phyloP scores from a whole-genome alignment of 2,888 invertebrate species.

The Tethea ocularis region DNA sequence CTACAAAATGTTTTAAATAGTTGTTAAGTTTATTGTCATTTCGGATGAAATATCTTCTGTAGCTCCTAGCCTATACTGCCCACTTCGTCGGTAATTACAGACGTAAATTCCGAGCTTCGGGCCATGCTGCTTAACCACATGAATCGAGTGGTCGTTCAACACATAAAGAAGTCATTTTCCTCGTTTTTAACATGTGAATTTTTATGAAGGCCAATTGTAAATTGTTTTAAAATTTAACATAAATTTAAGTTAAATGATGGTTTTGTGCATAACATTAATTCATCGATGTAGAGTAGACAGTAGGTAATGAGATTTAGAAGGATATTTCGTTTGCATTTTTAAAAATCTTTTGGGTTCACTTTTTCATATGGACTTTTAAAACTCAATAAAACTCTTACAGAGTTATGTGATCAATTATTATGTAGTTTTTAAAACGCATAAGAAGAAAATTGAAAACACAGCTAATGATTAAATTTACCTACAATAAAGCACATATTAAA shows the following conservation, averaged over 20 bases:
- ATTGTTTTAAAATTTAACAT: neutral
- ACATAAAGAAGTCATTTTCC: conserved; percentile 35
- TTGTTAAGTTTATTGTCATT: too few species aligned
- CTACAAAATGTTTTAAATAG: too few species aligned
- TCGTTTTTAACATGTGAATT: neutral
- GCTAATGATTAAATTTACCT: neutral
- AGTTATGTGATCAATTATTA: neutral
- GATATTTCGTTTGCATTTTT: conserved; percentile 12
- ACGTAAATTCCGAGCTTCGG: conserved; percentile 51
- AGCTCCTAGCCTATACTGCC: conserved; percentile 51
- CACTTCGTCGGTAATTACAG: conserved; percentile 57
- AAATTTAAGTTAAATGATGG: conserved; percentile 5
- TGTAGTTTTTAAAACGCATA: neutral
- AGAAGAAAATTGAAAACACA: neutral
- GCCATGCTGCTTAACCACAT: conserved; percentile 15
- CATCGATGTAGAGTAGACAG: neutral
- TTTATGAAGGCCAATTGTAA: conserved; percentile 13
- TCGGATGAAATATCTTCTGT: conserved; percentile 16
- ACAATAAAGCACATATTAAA: neutral
- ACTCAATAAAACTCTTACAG: too few species aligned
- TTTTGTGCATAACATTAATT: neutral
- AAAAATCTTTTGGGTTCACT: too few species aligned
- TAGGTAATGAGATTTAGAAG: too few species aligned
- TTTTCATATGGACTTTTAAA: too few species aligned
- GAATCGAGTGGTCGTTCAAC: conserved; percentile 28